Percentiles rank a stretch among this genome's conserved stretches.
Evolutionary conservation across 92 coral and sea anemone genomes (phyloP).

Genomic region (Nematostella vectensis): DNA sequence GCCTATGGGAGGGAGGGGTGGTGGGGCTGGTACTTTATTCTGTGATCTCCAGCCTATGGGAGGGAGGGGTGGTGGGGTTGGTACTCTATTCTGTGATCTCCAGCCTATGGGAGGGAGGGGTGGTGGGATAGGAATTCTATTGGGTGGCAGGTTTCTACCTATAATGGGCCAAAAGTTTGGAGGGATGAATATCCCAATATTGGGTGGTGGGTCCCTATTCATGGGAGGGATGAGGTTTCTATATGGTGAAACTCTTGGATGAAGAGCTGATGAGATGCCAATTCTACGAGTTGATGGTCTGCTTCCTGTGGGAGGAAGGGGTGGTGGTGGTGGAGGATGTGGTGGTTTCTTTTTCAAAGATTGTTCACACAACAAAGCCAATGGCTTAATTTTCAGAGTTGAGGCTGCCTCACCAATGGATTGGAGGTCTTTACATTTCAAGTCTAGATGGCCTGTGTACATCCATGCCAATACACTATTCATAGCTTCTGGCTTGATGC

Average conservation of each 20-base stretch:
- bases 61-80: neutral
- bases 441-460: conserved; percentile 30
- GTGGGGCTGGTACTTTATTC: too few relatives aligned
- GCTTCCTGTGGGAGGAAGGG: neutral
- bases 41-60: neutral
- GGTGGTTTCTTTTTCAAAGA: neutral
- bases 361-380: conserved; percentile 17
- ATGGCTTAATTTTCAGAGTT: conserved; percentile 18
- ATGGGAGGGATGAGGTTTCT: too few relatives aligned
- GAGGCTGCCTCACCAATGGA: conserved; percentile 26
- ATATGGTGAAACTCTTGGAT: too few relatives aligned
- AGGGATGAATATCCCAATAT: conserved; percentile 3
- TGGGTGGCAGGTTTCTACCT: too few relatives aligned
- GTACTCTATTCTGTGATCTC: neutral
- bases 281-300: too few relatives aligned
- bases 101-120: conserved; percentile 4
- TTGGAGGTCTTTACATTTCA: conserved; percentile 13
- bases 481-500: conserved; percentile 28
- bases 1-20: too few relatives aligned
- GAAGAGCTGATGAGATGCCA: too few relatives aligned
- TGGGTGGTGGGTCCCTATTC: too few relatives aligned
- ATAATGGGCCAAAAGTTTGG: too few relatives aligned
- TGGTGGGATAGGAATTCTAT: conserved; percentile 9
- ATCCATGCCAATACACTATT: conserved; percentile 30
- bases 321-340: neutral